These are phyloP conservation scores for Corbicula japonica DNA, from an alignment of 2,888 invertebrate genomes.

Conservation along the genomic window DNA sequence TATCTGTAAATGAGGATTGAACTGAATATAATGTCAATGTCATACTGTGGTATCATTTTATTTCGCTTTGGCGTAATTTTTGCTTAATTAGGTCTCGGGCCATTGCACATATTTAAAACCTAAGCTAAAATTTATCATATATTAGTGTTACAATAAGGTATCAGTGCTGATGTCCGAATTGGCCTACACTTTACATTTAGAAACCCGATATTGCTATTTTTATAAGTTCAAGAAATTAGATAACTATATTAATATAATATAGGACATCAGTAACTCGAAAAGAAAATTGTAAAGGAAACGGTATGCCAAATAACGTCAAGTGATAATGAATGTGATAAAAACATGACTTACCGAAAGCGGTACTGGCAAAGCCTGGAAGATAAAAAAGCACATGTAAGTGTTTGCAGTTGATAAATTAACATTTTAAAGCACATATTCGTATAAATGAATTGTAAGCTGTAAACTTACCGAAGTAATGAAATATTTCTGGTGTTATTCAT, in stretches of 20 bases:
- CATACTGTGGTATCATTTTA: no score
- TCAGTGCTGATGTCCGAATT: neutral
- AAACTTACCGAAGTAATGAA: neutral
- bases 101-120: no score
- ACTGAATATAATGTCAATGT: no score
- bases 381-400: neutral
- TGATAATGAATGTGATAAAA: neutral
- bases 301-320: neutral
- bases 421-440: neutral
- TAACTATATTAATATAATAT: no score
- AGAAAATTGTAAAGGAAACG: no score
- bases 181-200: neutral
- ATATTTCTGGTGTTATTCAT: neutral
- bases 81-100: no score
- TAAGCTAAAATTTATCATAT: no score
- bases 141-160: neutral
- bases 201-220: neutral
- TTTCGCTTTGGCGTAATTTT: no score
- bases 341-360: conserved; percentile 11
- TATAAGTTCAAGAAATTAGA: neutral
- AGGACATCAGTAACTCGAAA: no score
- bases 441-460: neutral
- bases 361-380: conserved; percentile 16
- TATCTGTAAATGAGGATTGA: no score
- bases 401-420: neutral